These are phyloP conservation scores for Rhynchopsitta pachyrhyncha DNA, from an alignment of 2,113 vertebrate genomes.

Conservation along the genomic window DNA sequence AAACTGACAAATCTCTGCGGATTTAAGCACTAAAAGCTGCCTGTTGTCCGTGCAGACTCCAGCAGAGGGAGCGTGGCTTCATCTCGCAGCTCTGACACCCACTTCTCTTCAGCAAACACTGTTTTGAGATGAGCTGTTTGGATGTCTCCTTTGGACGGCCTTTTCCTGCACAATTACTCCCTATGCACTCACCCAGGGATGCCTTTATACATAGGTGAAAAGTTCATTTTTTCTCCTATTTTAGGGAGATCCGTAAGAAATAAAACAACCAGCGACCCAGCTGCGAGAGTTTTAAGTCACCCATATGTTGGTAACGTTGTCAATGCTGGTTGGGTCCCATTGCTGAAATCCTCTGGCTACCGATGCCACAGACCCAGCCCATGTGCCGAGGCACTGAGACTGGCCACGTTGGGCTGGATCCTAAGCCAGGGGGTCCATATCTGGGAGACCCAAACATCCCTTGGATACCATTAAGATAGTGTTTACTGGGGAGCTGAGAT, in stretches of 20 bases:
- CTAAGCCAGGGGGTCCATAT: accelerated
- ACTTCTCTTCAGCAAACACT: background rate
- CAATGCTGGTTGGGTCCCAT: background rate
- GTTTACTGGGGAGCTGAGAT: background rate
- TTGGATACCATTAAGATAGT: background rate
- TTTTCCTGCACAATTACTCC: background rate
- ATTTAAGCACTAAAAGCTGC: accelerated
- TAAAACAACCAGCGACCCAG: accelerated
- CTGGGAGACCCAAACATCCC: background rate
- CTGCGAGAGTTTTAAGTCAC: background rate
- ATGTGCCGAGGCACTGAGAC: accelerated
- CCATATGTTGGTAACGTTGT: accelerated
- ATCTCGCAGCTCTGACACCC: accelerated
- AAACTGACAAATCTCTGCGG: accelerated
- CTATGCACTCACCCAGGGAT: background rate
- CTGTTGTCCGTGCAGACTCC: background rate
- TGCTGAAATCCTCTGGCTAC: background rate
- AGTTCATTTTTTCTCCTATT: accelerated
- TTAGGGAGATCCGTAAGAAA: background rate
- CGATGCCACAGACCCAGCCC: background rate
- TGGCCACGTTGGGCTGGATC: background rate
- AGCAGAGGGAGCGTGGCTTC: slow-evolving; percentile 49
- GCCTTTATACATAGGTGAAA: accelerated
- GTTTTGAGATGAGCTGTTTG: background rate
- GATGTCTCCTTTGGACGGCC: background rate